Evolutionary conservation across 2,797 vertebrate species (phyloP), one percentile per base, ranked within the genome.

Genomic region (Leuciscus waleckii): DNA sequence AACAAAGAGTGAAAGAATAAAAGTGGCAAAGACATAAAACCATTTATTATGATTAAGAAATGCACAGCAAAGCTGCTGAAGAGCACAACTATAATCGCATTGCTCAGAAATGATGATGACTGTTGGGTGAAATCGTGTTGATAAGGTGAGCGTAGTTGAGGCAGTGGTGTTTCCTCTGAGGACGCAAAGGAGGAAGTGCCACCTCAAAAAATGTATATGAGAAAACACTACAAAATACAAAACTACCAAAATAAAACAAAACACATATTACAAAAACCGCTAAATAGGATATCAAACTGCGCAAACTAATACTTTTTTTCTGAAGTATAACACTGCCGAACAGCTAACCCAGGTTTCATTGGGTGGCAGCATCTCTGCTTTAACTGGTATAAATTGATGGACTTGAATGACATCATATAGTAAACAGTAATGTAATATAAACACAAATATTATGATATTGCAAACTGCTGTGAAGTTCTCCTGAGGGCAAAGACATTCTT

Each of bases 401-500:
- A 21, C 32, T 76, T 35, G 13, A 37, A 76, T 19, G 51, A n/a
- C 21, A 39, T 61, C 14, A 61, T 78, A 26, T 26, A 77, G 7
- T 26, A 19, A 61, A 43, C 54, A 4, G 54, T 63, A 5, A n/a
- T 78, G 54, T 10, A 17, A 39, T 43, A 63, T 63, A 61, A 46
- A 49, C 17, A 63, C 41, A 32, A 79, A 21, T 21, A 46, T 56
- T 56, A 23, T 63, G 76, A 41, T 63, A 35, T 39, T 58, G 23
- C 16, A 13, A 41, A 58, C 19, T 37, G 39, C 70, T 41, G 56
- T 21, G 54, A 19, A 10, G 69, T 41, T 70, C 35, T 85, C 41
- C 63, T 23, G 70, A 80, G 70, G 70, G 41, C 70, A 83, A 87
- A 71, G 35, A 74, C 58, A 51, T 49, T 43, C 58, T 80, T 83